A percentile compares a stretch with the other conserved stretches of the same genome.
These are phyloP conservation scores for Microplitis manilae DNA, from an alignment of 2,888 invertebrate genomes.

Conservation along the genomic window DNA sequence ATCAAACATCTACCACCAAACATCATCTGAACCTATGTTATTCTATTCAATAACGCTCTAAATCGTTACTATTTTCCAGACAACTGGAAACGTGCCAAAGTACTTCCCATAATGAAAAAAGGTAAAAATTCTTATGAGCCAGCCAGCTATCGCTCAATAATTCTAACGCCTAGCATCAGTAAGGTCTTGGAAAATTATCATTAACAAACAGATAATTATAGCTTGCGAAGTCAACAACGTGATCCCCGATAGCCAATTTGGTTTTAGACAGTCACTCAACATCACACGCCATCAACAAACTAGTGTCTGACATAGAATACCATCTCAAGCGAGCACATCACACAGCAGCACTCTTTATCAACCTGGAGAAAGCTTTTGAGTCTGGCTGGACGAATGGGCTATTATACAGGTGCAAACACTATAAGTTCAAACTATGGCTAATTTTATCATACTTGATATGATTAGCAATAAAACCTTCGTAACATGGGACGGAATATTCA, in stretches of 20 bases:
- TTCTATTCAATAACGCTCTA: conserved; percentile 40
- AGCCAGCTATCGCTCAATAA: conserved; percentile 48
- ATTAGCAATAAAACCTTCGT: too few species aligned
- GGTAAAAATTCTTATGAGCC: conserved; percentile 36
- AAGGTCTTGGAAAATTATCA: conserved; percentile 33
- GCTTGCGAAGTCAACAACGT: not conserved
- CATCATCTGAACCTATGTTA: conserved; percentile 27
- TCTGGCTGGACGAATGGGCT: too few species aligned
- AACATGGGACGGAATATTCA: too few species aligned
- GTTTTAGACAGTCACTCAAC: conserved; percentile 44
- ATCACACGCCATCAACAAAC: too few species aligned
- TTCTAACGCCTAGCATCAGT: conserved; percentile 38
- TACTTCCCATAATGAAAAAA: conserved; percentile 45
- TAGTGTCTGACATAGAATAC: too few species aligned
- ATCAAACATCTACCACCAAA: conserved; percentile 39
- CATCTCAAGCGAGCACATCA: too few species aligned
- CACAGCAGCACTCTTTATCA: too few species aligned
- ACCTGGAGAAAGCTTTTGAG: too few species aligned
- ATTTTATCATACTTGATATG: too few species aligned
- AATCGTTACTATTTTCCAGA: conserved; percentile 41
- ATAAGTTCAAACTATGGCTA: too few species aligned
- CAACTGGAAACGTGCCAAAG: conserved; percentile 43
- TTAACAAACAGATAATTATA: conserved; percentile 33
- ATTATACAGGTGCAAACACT: too few species aligned
- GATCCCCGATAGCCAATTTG: conserved; percentile 38